phyloP scores from a whole-genome alignment of 2,888 invertebrate species.

The Hybos culiciformis region DNA sequence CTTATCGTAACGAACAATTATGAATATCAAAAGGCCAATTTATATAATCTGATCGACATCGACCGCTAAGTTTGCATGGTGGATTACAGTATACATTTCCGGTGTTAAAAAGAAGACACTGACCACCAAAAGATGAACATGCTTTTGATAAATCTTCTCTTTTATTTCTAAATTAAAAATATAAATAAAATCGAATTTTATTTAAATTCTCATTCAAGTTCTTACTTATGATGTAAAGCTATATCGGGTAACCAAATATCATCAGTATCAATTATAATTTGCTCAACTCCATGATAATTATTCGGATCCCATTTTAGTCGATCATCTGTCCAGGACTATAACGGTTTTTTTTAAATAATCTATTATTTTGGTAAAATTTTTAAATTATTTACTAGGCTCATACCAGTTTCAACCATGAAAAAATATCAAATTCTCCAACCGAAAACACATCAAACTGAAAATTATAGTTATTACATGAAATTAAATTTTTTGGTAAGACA shows the following conservation, averaged over 20 bases:
- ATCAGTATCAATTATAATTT: not conserved
- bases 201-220: no score
- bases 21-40: constrained; percentile 55
- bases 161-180: no score
- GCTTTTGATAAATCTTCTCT: constrained; percentile 8
- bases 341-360: no score
- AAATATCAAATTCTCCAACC: no score
- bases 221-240: not conserved
- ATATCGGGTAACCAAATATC: not conserved
- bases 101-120: constrained; percentile 37
- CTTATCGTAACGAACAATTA: constrained; percentile 48
- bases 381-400: no score
- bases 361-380: no score
- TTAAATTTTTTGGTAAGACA: no score
- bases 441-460: no score
- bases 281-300: not conserved
- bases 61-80: constrained; percentile 41
- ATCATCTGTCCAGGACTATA: not conserved
- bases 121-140: constrained; percentile 34
- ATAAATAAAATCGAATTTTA: no score
- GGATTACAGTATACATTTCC: constrained; percentile 44
- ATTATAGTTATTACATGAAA: no score
- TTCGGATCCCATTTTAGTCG: not conserved
- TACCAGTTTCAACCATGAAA: no score
- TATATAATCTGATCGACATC: constrained; percentile 43